Evolutionary conservation across 2,797 vertebrate genomes (phyloP).

Genomic region (Channallabes apus): DNA sequence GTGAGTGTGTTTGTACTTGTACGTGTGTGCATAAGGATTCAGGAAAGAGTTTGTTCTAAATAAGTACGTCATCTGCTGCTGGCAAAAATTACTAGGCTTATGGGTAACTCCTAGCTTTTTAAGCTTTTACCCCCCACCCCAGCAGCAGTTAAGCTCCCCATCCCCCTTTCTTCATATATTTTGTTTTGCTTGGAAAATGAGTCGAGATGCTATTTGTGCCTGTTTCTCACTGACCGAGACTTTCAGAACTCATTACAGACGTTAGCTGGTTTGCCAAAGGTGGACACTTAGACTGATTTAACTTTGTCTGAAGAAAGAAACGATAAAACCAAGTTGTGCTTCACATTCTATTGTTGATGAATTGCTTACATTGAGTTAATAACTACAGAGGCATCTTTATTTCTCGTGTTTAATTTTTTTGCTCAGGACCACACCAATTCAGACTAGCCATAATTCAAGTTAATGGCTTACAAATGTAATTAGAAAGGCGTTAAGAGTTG

Average conservation of each 20-base stretch:
- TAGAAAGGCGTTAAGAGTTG: no score
- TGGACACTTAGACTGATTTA: slow-evolving; percentile 4
- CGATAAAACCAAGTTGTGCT: slow-evolving; percentile 7
- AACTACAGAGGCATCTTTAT: slow-evolving; percentile 14
- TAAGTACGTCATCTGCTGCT: slow-evolving; percentile 49
- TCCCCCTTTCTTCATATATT: slow-evolving; percentile 21
- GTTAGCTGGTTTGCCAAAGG: slow-evolving; percentile 38
- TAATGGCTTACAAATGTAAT: neutral
- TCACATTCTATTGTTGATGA: neutral
- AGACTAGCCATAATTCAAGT: neutral
- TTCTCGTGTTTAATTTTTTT: neutral
- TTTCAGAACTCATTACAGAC: slow-evolving; percentile 23
- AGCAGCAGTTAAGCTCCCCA: slow-evolving; percentile 23
- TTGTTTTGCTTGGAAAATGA: slow-evolving; percentile 33
- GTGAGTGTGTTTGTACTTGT: neutral
- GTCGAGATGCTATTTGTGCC: slow-evolving; percentile 33
- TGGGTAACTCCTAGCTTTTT: slow-evolving; percentile 31
- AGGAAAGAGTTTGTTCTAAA: slow-evolving; percentile 34
- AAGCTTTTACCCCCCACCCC: neutral
- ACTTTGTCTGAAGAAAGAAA: neutral
- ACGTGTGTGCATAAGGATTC: slow-evolving; percentile 18
- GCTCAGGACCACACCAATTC: neutral
- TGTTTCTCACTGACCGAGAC: slow-evolving; percentile 22
- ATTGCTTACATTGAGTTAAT: neutral
- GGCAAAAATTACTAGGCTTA: slow-evolving; percentile 33